Evolutionary conservation across 1,140 invertebrate genomes (phyloP).

Genomic region (Bradysia coprophila): DNA sequence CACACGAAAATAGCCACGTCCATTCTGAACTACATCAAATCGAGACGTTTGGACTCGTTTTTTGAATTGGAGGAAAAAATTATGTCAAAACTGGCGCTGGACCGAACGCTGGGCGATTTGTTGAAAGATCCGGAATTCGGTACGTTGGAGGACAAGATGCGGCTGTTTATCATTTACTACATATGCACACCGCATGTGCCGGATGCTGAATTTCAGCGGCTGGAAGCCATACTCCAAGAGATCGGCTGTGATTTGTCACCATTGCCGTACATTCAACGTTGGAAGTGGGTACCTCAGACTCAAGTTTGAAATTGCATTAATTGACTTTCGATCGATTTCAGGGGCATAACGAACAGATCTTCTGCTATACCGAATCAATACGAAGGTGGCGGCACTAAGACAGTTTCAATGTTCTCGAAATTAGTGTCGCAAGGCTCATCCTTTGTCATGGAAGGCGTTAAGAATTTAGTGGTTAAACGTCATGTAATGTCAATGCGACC

Average conservation of each 20-base stretch:
- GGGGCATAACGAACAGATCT: constrained; percentile 15
- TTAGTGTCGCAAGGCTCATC: constrained; percentile 91
- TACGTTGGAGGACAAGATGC: constrained; percentile 78
- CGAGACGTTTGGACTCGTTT: constrained; percentile 79
- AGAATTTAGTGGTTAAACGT: constrained; percentile 95
- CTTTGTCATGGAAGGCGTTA: constrained; percentile 99
- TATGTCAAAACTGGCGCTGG: constrained; percentile 63
- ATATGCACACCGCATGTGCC: constrained; percentile 64
- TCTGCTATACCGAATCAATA: constrained; percentile 42
- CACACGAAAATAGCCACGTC: constrained; percentile 95
- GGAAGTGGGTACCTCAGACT: constrained; percentile 51
- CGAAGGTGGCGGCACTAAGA: constrained; percentile 88
- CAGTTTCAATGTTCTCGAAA: constrained; percentile 96
- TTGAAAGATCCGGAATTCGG: constrained; percentile 75
- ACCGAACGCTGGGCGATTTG: constrained; percentile 59
- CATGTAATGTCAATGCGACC: no score
- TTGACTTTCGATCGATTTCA: no score
- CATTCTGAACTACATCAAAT: constrained; percentile 82
- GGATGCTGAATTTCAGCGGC: constrained; percentile 67
- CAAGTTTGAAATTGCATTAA: constrained; percentile 2
- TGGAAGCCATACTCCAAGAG: constrained; percentile 53
- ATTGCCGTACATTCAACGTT: constrained; percentile 72
- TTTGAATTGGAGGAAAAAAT: constrained; percentile 98
- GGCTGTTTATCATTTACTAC: constrained; percentile 90
- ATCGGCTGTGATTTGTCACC: constrained; percentile 73